Conservation (phyloP, 2,888 invertebrate species). For the Nomada fabriciana region DNA sequence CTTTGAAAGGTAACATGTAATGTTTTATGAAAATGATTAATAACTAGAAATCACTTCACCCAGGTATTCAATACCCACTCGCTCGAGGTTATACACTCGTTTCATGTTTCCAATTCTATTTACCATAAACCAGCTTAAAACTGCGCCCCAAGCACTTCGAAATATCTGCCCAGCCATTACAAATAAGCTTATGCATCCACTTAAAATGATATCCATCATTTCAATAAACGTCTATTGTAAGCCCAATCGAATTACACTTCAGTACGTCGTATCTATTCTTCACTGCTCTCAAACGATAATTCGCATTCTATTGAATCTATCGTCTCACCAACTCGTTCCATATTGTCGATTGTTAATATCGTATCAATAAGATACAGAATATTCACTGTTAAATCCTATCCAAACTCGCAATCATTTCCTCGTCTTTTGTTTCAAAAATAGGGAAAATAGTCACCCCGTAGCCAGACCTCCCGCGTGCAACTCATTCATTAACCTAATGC, state of each 20-base stretch:
- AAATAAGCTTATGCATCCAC: background rate
- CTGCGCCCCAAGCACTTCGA: too few relatives aligned
- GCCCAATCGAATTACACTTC: background rate
- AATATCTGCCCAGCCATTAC: background rate
- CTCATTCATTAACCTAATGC: constrained; percentile 45
- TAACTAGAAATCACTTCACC: too few relatives aligned
- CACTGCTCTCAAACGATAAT: background rate
- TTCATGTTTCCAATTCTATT: too few relatives aligned
- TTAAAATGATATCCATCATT: background rate
- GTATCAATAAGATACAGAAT: background rate
- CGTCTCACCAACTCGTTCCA: too few relatives aligned
- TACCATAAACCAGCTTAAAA: too few relatives aligned
- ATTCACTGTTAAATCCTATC: background rate
- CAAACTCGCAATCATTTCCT: background rate
- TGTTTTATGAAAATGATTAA: too few relatives aligned
- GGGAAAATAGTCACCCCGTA: too few relatives aligned
- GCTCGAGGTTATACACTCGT: too few relatives aligned
- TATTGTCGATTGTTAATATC: too few relatives aligned
- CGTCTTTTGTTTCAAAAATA: background rate
- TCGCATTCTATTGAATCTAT: background rate
- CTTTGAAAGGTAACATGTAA: too few relatives aligned
- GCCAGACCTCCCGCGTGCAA: constrained; percentile 34
- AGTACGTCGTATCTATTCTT: background rate
- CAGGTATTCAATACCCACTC: too few relatives aligned
- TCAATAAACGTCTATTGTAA: background rate